These are phyloP conservation scores for Strigamia transsilvanica DNA, from an alignment of 2,888 invertebrate species.

Conservation along the genomic window DNA sequence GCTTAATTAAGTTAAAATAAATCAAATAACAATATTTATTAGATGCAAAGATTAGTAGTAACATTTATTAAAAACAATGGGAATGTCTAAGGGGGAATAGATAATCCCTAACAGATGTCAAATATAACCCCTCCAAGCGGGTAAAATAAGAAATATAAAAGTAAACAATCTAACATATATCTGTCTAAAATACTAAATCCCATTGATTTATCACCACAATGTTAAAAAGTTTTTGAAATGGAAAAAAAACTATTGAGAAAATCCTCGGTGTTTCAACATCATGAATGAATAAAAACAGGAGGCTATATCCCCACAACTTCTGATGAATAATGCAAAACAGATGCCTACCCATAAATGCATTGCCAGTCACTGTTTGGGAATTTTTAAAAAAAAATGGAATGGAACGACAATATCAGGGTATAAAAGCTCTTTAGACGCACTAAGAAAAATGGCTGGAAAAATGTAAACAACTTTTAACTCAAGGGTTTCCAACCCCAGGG, in stretches of 20 bases:
- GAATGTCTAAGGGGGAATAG: no score
- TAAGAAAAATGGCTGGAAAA: no score
- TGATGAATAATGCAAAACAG: slow-evolving; percentile 1
- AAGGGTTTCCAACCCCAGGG: no score
- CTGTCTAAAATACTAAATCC: not conserved
- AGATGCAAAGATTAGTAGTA: no score
- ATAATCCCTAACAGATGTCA: no score
- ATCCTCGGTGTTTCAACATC: not conserved
- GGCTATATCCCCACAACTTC: not conserved
- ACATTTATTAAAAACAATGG: no score
- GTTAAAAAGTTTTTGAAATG: not conserved
- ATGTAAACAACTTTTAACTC: no score
- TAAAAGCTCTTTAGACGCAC: not conserved
- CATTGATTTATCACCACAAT: not conserved
- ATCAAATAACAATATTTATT: no score
- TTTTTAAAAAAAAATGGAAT: not conserved
- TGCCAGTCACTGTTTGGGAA: not conserved
- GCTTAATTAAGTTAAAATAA: no score
- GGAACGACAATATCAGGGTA: not conserved
- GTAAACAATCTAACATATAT: no score
- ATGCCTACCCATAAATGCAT: not conserved
- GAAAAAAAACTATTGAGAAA: not conserved
- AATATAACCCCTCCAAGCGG: no score
- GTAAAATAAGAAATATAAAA: no score
- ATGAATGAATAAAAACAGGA: slow-evolving; percentile 14